Conservation (phyloP, 2,113 vertebrate genomes). For the Calonectris borealis region DNA sequence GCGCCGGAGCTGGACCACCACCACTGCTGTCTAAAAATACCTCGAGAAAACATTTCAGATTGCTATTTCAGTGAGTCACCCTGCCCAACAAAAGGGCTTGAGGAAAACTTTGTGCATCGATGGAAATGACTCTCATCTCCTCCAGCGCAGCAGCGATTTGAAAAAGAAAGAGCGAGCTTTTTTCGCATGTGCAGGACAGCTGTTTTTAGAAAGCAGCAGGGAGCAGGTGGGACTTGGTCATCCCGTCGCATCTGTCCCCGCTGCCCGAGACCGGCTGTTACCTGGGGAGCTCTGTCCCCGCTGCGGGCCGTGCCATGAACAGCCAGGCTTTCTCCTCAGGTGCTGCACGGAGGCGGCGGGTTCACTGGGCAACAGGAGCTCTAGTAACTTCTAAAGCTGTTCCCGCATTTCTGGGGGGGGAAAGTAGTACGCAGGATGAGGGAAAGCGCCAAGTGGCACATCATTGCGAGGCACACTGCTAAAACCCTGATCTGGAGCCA, state of each 20-base stretch:
- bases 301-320: rapidly evolving
- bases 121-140: not conserved
- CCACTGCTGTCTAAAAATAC: constrained; percentile 1
- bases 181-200: not conserved
- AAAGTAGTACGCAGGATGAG: not conserved
- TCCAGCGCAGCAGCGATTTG: not conserved
- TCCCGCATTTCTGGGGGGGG: not conserved
- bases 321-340: not conserved
- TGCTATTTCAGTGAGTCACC: not conserved
- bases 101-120: not conserved
- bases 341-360: rapidly evolving
- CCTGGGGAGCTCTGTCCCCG: rapidly evolving
- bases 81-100: not conserved
- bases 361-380: not conserved
- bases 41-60: not conserved
- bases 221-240: not conserved
- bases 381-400: not conserved
- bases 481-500: not conserved
- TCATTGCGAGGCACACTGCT: rapidly evolving
- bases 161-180: not conserved
- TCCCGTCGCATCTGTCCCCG: not conserved
- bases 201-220: not conserved
- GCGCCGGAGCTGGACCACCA: not conserved
- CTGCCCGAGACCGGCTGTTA: not conserved
- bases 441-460: not conserved